phyloP scores from a whole-genome alignment of 2,888 invertebrate genomes.

The Drosophila yooni region DNA sequence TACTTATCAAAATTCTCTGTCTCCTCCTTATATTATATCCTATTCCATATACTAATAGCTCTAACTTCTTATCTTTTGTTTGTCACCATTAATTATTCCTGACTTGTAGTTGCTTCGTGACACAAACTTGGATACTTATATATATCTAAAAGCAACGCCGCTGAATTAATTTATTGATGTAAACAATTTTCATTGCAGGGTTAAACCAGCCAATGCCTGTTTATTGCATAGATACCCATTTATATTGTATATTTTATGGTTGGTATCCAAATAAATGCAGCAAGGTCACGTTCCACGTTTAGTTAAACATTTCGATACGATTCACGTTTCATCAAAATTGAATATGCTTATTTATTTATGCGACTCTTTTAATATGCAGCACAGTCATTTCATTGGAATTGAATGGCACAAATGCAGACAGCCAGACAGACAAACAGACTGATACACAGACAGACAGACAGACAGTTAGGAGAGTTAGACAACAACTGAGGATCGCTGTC shows the following conservation, averaged over 20 bases:
- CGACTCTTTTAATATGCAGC: conserved; percentile 74
- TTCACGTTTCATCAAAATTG: conserved; percentile 78
- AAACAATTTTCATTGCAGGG: conserved; percentile 1
- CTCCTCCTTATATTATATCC: background rate
- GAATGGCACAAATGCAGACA: conserved; percentile 43
- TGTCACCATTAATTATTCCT: background rate
- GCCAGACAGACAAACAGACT: conserved; percentile 5
- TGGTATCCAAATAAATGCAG: conserved; percentile 29
- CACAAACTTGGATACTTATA: background rate
- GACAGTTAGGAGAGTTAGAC: conserved; percentile 9
- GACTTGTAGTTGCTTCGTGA: background rate
- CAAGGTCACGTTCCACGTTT: conserved; percentile 71
- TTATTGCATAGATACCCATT: conserved; percentile 20
- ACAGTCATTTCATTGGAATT: conserved; percentile 59
- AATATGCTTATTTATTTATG: conserved; percentile 79
- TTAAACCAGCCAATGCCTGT: background rate
- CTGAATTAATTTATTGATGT: conserved; percentile 5
- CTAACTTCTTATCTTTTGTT: background rate
- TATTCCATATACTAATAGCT: background rate
- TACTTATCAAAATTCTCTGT: background rate
- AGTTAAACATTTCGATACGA: conserved; percentile 77
- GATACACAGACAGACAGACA: background rate
- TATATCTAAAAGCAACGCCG: background rate
- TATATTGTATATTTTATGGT: conserved; percentile 8
- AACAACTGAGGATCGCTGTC: conserved; percentile 26